These are phyloP conservation scores for Deilephila porcellus DNA, from an alignment of 2,888 invertebrate genomes.

Conservation along the genomic window DNA sequence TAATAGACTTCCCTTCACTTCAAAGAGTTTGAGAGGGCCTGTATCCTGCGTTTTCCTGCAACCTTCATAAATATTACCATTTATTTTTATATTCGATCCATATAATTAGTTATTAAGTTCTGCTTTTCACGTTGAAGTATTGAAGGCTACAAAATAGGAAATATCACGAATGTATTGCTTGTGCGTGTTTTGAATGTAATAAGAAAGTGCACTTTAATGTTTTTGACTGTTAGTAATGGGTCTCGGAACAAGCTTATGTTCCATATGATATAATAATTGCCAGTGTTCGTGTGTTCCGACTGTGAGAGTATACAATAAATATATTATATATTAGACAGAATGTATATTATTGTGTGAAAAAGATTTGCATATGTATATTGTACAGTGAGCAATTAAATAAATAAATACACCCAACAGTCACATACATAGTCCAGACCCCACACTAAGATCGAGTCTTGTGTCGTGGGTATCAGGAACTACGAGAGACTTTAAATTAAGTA, in stretches of 20 bases:
- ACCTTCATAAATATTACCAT: too few relatives aligned
- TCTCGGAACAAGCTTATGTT: conserved; percentile 25
- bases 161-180: conserved; percentile 1
- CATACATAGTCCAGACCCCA: too few relatives aligned
- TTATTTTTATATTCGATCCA: not conserved
- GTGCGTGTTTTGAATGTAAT: conserved; percentile 21
- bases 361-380: too few relatives aligned
- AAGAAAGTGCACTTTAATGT: conserved; percentile 23
- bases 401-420: too few relatives aligned
- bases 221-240: conserved; percentile 28
- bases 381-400: too few relatives aligned
- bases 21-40: too few relatives aligned
- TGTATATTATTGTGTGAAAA: too few relatives aligned
- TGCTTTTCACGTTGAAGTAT: not conserved
- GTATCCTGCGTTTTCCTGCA: too few relatives aligned
- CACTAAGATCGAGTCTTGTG: too few relatives aligned
- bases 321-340: not conserved
- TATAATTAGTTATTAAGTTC: not conserved
- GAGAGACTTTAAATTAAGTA: too few relatives aligned
- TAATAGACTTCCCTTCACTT: too few relatives aligned
- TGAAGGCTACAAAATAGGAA: conserved; percentile 1
- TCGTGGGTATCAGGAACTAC: too few relatives aligned
- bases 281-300: not conserved
- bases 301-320: not conserved
- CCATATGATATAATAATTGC: conserved; percentile 20